Conservation (phyloP, 2,888 invertebrate species). For the Tanypteryx hageni region DNA sequence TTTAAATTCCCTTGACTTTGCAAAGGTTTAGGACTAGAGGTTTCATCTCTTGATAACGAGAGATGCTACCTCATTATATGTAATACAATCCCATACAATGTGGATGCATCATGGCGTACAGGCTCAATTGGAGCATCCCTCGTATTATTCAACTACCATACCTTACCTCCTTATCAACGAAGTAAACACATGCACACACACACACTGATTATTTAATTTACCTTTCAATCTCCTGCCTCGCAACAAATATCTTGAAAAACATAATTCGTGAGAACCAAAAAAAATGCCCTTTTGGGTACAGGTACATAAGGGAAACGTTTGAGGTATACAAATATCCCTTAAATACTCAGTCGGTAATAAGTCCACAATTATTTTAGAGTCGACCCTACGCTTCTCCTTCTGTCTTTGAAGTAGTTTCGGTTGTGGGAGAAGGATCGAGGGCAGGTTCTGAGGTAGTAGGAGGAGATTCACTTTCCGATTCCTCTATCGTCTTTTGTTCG, state of each 20-base stretch:
- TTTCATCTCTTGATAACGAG: conserved; percentile 27
- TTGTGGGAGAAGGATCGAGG: conserved; percentile 7
- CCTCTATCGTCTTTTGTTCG: conserved; percentile 30
- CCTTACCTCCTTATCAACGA: background rate
- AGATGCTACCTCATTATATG: conserved; percentile 41
- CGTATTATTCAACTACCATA: background rate
- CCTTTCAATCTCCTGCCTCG: background rate
- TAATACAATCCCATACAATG: conserved; percentile 31
- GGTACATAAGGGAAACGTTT: background rate
- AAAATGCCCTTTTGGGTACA: background rate
- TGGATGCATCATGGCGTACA: conserved; percentile 3
- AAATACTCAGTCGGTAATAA: background rate
- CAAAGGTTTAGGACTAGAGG: conserved; percentile 47
- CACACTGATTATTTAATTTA: background rate
- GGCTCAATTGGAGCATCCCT: background rate
- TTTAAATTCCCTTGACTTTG: background rate
- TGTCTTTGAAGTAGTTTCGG: background rate
- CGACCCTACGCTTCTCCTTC: background rate
- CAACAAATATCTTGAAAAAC: background rate
- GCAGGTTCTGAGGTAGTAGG: background rate
- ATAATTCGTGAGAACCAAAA: background rate
- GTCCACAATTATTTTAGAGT: background rate
- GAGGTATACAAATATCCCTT: background rate
- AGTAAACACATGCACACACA: conserved; percentile 12
- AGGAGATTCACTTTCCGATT: background rate